Conservation (phyloP, 2,797 vertebrate genomes). For the Lycodopsis pacificus region DNA sequence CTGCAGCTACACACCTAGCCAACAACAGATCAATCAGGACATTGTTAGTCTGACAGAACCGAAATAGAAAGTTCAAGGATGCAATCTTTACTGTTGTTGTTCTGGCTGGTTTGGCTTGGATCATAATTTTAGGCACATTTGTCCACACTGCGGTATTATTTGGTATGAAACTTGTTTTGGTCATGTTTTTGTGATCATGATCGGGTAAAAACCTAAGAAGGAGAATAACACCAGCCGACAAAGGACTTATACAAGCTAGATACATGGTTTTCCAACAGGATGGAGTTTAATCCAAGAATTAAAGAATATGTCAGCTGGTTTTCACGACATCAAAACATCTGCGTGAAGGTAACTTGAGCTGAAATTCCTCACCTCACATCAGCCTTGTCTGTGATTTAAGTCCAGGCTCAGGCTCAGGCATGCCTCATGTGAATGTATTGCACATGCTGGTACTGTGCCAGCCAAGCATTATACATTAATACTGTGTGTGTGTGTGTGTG, state of each 20-base stretch:
- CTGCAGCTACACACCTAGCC: not conserved
- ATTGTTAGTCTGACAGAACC: not conserved
- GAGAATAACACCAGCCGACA: not conserved
- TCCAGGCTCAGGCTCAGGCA: constrained; percentile 50
- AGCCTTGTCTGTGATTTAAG: constrained; percentile 41
- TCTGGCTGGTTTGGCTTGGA: not conserved
- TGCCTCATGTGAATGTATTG: constrained; percentile 19
- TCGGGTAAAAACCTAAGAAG: not conserved
- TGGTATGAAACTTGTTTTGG: not conserved
- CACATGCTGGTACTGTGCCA: constrained; percentile 32
- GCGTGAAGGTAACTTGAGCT: constrained; percentile 6
- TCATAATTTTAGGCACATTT: not conserved
- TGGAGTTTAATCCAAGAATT: no score
- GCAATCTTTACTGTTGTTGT: not conserved
- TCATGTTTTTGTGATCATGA: not conserved
- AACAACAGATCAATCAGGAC: constrained; percentile 19
- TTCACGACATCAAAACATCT: constrained; percentile 22
- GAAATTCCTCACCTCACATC: constrained; percentile 37
- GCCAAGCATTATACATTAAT: not conserved
- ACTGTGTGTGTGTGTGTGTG: not conserved
- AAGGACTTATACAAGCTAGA: not conserved
- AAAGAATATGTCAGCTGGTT: not conserved
- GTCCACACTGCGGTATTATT: not conserved
- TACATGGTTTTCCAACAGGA: not conserved
- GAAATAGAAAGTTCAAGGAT: not conserved